Conservation (phyloP, 2,113 vertebrate genomes). For the Tyto alba region DNA sequence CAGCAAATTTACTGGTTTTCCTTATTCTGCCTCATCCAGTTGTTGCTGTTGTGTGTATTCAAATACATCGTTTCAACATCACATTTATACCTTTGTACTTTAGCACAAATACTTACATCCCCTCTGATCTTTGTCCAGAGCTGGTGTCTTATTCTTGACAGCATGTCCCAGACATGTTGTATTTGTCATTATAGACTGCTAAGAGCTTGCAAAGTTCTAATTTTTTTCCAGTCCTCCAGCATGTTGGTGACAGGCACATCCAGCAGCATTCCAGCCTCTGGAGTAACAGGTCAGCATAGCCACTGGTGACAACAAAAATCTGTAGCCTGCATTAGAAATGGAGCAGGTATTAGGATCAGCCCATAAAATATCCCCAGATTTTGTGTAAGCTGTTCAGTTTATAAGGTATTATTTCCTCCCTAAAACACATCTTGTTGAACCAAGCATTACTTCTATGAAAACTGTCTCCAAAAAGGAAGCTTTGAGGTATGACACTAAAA, state of each 20-base stretch:
- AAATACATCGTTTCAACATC: constrained; percentile 4
- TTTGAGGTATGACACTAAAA: neutral
- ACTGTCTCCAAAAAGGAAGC: neutral
- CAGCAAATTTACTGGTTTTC: neutral
- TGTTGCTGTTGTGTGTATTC: neutral
- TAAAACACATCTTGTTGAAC: neutral
- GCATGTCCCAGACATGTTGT: constrained; percentile 26
- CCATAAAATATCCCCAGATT: neutral
- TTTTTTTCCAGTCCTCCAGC: neutral
- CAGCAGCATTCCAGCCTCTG: neutral
- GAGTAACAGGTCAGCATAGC: neutral
- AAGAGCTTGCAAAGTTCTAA: neutral
- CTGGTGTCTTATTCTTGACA: constrained; percentile 15
- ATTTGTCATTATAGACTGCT: neutral
- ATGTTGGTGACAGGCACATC: neutral
- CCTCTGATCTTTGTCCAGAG: constrained; percentile 3
- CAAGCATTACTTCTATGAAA: neutral
- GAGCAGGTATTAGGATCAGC: neutral
- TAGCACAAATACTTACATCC: neutral
- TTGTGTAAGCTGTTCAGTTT: neutral
- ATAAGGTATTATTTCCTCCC: neutral
- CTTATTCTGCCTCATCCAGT: neutral
- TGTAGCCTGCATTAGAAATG: neutral
- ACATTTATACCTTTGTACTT: constrained; percentile 29
- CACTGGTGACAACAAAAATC: neutral